phyloP scores from a whole-genome alignment of 2,113 vertebrate species.

The Paedocypris sp. region DNA sequence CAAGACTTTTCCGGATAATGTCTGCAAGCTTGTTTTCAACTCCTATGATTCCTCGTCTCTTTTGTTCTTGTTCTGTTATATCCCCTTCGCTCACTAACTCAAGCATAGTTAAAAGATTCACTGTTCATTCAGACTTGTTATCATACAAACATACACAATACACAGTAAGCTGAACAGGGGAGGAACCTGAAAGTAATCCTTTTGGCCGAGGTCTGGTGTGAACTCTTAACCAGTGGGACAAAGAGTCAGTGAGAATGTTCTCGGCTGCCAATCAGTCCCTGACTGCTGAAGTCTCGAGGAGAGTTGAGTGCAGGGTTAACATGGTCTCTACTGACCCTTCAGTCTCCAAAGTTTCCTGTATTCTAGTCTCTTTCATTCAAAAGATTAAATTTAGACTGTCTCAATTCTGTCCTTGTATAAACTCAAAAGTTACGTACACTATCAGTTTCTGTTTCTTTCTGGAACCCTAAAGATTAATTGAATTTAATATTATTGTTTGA shows the following conservation, averaged over 20 bases:
- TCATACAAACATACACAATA: too few species aligned
- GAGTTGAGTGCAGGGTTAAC: constrained; percentile 4
- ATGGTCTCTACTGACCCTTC: neutral
- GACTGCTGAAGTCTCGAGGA: constrained; percentile 16
- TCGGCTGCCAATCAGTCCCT: constrained; percentile 26
- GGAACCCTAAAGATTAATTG: too few species aligned
- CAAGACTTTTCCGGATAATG: too few species aligned
- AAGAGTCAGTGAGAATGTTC: constrained; percentile 30
- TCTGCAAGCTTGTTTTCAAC: too few species aligned
- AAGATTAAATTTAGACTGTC: constrained; percentile 2
- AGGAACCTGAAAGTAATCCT: neutral
- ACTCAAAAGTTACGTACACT: neutral
- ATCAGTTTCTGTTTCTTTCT: neutral
- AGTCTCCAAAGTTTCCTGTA: neutral
- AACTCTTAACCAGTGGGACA: constrained; percentile 11
- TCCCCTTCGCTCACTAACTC: too few species aligned
- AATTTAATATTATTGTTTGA: too few species aligned
- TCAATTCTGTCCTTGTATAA: neutral
- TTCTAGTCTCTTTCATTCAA: neutral
- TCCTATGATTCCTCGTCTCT: too few species aligned
- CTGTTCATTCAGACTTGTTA: too few species aligned
- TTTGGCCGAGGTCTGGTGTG: neutral
- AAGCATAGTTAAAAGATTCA: too few species aligned
- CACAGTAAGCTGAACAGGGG: neutral
- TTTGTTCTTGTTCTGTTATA: too few species aligned